Percentiles rank a stretch among this genome's conserved stretches.
phyloP scores from a whole-genome alignment of 1,140 invertebrate genomes.

The Steinernema khuongi region DNA sequence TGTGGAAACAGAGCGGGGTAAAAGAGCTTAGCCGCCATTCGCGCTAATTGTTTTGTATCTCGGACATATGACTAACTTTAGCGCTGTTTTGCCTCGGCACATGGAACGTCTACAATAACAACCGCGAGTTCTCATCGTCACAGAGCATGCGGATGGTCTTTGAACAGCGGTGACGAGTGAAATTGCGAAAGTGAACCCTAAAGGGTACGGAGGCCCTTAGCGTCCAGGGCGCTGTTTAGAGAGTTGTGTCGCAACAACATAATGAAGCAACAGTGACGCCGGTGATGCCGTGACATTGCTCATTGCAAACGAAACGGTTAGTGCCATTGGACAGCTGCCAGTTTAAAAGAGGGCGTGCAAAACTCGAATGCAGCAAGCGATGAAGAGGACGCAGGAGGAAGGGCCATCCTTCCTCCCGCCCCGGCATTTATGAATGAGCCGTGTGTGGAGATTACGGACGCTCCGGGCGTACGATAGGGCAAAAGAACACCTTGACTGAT shows the following conservation, averaged over 20 bases:
- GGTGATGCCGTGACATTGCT: background rate
- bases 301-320: background rate
- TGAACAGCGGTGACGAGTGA: background rate
- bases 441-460: slow-evolving; percentile 5
- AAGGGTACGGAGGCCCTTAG: background rate
- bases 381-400: slow-evolving; percentile 1
- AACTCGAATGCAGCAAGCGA: background rate
- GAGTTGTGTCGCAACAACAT: background rate
- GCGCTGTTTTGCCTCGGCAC: background rate
- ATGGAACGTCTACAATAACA: background rate
- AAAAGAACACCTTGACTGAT: background rate
- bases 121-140: background rate
- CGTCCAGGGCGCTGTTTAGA: no score
- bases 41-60: background rate
- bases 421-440: slow-evolving; percentile 12
- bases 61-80: background rate
- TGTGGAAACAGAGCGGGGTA: no score
- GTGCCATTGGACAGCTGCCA: slow-evolving; percentile 6
- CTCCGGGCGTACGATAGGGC: background rate
- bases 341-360: slow-evolving; percentile 15
- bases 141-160: background rate
- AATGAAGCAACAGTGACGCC: background rate
- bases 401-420: background rate
- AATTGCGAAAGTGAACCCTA: background rate
- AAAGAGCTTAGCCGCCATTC: no score